Percentiles rank a stretch among this genome's conserved stretches.
These are phyloP conservation scores for Neuroscelio doddi DNA, from an alignment of 2,888 invertebrate species.

Conservation along the genomic window DNA sequence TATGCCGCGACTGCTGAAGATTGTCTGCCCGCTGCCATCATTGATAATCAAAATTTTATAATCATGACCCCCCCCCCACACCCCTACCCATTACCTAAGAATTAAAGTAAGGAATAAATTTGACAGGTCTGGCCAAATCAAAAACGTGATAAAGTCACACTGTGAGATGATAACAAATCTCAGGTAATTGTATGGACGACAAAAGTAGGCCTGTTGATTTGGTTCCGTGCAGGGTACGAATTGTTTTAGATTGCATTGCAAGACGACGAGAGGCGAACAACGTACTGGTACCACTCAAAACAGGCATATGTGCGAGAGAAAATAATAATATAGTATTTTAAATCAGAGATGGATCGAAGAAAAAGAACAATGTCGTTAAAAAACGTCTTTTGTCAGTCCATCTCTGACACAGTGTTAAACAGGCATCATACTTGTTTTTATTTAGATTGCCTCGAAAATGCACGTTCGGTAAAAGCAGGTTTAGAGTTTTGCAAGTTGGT, in stretches of 20 bases:
- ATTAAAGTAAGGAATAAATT: slow-evolving; percentile 3
- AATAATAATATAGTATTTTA: no score
- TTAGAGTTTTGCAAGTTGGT: no score
- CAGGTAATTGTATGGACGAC: slow-evolving; percentile 13
- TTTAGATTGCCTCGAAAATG: no score
- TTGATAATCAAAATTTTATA: slow-evolving; percentile 58
- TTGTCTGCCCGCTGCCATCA: slow-evolving; percentile 69
- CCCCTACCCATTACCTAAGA: no score
- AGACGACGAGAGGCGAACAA: background rate
- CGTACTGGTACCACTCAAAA: background rate
- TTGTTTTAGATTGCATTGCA: background rate
- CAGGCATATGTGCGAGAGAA: background rate
- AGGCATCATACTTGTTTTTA: no score
- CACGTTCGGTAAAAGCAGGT: no score
- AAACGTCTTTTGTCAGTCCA: no score
- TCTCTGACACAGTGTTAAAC: no score
- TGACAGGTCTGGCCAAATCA: no score
- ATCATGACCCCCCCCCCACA: background rate
- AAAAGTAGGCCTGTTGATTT: slow-evolving; percentile 66
- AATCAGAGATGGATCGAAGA: background rate
- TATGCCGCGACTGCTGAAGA: slow-evolving; percentile 60
- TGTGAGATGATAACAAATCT: slow-evolving; percentile 8
- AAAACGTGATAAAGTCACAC: slow-evolving; percentile 10
- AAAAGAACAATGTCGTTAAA: no score
- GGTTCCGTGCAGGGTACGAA: slow-evolving; percentile 72